phyloP scores from a whole-genome alignment of 1,140 invertebrate species.

The Argopecten irradians region DNA sequence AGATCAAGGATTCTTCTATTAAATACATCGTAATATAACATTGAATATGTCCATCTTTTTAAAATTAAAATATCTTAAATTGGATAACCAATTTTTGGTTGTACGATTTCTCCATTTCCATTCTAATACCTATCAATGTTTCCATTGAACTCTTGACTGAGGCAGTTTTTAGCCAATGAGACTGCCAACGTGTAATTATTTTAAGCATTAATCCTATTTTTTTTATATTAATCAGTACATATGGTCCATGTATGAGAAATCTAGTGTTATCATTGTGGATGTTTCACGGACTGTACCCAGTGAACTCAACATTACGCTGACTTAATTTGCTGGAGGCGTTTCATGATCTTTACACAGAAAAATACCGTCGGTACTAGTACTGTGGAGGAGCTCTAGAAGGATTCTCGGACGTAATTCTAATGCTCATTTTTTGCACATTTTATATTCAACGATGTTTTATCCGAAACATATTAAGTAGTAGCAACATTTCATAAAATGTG shows the following conservation, averaged over 20 bases:
- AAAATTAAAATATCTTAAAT: too few relatives aligned
- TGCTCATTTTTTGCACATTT: not conserved
- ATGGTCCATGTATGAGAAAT: not conserved
- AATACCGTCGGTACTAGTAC: not conserved
- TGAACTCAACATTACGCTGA: not conserved
- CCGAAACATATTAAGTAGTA: too few relatives aligned
- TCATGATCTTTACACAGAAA: not conserved
- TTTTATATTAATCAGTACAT: not conserved
- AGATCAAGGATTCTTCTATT: too few relatives aligned
- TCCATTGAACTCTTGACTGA: too few relatives aligned
- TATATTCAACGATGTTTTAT: not conserved
- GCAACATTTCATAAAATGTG: too few relatives aligned
- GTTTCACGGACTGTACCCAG: not conserved
- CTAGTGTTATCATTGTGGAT: not conserved
- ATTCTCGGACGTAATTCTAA: not conserved
- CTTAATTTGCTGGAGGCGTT: not conserved
- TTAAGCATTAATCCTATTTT: slow-evolving; percentile 4
- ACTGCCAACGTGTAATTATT: not conserved
- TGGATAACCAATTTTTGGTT: too few relatives aligned
- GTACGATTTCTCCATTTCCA: too few relatives aligned
- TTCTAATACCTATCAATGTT: too few relatives aligned
- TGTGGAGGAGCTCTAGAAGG: not conserved
- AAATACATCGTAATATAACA: too few relatives aligned
- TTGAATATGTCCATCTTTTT: too few relatives aligned
- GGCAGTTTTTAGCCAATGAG: not conserved